Evolutionary conservation across 2,888 invertebrate genomes (phyloP).

Genomic region (Arctia plantaginis): DNA sequence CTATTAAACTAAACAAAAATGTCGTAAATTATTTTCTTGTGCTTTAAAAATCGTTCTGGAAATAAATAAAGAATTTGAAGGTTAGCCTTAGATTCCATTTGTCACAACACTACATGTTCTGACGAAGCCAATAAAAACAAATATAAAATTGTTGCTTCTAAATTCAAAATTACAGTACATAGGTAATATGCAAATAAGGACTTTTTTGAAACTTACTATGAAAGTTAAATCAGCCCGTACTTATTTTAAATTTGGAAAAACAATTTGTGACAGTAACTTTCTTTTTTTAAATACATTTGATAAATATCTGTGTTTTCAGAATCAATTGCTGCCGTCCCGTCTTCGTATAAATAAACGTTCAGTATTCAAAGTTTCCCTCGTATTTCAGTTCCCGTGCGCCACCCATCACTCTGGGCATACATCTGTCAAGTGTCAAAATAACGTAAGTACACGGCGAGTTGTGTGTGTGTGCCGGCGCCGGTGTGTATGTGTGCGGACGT

Average conservation of each 20-base stretch:
- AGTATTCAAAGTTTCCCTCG: conserved; percentile 52
- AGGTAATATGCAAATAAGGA: neutral
- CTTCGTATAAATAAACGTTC: conserved; percentile 45
- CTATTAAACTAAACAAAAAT: too few species aligned
- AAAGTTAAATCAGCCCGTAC: neutral
- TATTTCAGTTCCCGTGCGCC: conserved; percentile 43
- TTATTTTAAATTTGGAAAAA: neutral
- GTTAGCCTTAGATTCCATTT: too few species aligned
- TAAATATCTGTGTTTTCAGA: conserved; percentile 22
- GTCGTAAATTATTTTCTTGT: too few species aligned
- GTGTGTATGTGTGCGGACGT: conserved; percentile 62
- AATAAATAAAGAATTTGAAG: too few species aligned
- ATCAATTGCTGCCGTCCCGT: conserved; percentile 45
- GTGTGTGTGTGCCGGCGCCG: conserved; percentile 42
- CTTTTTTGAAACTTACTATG: neutral
- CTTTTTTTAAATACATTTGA: neutral
- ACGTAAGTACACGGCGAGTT: conserved; percentile 24
- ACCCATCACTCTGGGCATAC: conserved; percentile 51
- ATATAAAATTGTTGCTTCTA: neutral
- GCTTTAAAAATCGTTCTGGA: too few species aligned
- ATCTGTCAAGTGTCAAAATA: conserved; percentile 54
- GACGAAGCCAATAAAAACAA: neutral
- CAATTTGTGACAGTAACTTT: neutral
- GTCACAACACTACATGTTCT: neutral
- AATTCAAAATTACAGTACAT: neutral